Conservation (phyloP, 1,140 invertebrate genomes). For the Amphibalanus amphitrite region DNA sequence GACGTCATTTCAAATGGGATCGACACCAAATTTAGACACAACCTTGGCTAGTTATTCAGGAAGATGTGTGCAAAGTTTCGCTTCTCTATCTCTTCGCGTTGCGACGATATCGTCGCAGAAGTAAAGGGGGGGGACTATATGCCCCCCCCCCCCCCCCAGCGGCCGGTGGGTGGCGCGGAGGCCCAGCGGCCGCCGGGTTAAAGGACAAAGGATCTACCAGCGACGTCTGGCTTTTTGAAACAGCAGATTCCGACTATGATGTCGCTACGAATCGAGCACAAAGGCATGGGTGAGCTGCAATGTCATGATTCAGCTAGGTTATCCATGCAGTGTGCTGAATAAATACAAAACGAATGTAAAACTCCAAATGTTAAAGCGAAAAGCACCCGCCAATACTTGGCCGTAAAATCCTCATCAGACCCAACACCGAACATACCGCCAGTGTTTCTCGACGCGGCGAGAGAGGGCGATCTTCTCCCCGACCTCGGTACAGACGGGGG, state of each 20-base stretch:
- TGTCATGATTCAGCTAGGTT: neutral
- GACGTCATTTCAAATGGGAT: too few relatives aligned
- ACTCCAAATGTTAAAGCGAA: neutral
- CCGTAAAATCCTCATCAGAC: neutral
- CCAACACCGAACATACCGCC: slow-evolving; percentile 51
- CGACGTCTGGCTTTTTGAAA: neutral
- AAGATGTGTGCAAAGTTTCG: too few relatives aligned
- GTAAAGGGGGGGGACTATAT: too few relatives aligned
- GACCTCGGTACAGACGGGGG: slow-evolving; percentile 96
- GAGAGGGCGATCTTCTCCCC: slow-evolving; percentile 97
- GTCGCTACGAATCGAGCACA: neutral
- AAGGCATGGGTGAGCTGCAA: neutral
- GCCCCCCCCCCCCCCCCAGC: too few relatives aligned
- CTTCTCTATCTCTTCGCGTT: too few relatives aligned
- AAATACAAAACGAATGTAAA: neutral
- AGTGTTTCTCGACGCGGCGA: slow-evolving; percentile 95
- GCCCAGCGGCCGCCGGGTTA: too few relatives aligned
- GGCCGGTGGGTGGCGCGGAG: too few relatives aligned
- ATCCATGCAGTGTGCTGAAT: neutral
- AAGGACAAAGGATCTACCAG: neutral
- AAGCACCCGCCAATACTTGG: neutral
- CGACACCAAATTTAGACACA: too few relatives aligned
- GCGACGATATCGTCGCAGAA: too few relatives aligned
- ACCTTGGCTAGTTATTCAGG: too few relatives aligned
- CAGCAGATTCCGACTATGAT: neutral